Percentiles rank a stretch among this genome's conserved stretches.
Conservation (phyloP, 2,113 vertebrate species). For the Callaeas wilsoni region DNA sequence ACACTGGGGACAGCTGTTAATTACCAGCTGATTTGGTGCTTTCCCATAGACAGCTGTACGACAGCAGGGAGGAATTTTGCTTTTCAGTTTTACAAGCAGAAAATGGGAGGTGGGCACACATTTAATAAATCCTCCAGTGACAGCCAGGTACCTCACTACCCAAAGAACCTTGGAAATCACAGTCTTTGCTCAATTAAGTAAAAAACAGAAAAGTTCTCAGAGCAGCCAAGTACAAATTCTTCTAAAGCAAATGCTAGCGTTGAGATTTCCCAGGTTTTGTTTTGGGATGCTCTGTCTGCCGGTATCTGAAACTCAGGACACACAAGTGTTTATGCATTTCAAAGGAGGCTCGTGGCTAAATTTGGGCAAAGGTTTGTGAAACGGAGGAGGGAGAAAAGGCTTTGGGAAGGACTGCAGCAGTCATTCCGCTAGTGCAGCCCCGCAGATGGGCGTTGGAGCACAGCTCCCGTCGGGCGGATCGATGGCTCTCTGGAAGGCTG, state of each 20-base stretch:
- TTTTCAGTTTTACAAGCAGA: not conserved
- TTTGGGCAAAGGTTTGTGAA: not conserved
- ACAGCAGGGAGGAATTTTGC: not conserved
- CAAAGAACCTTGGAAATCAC: not conserved
- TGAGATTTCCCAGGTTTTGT: not conserved
- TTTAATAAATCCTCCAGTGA: not conserved
- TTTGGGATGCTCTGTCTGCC: not conserved
- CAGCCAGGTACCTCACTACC: not conserved
- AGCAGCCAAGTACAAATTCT: not conserved
- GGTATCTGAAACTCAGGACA: not conserved
- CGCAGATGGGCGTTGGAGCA: not conserved
- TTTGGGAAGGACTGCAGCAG: not conserved
- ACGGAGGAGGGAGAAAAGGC: not conserved
- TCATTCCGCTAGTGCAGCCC: not conserved
- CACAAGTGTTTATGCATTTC: not conserved
- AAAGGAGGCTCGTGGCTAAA: not conserved
- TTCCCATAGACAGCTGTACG: not conserved
- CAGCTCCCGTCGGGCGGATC: not conserved
- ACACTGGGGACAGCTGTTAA: not conserved
- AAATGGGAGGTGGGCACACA: not conserved
- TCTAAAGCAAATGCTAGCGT: not conserved
- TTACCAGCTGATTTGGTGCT: not conserved
- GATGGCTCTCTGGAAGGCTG: conserved; percentile 48
- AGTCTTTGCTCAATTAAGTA: not conserved
- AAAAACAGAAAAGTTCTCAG: not conserved